Conservation (phyloP, 2,797 vertebrate genomes). For the Sphaeramia orbicularis region DNA sequence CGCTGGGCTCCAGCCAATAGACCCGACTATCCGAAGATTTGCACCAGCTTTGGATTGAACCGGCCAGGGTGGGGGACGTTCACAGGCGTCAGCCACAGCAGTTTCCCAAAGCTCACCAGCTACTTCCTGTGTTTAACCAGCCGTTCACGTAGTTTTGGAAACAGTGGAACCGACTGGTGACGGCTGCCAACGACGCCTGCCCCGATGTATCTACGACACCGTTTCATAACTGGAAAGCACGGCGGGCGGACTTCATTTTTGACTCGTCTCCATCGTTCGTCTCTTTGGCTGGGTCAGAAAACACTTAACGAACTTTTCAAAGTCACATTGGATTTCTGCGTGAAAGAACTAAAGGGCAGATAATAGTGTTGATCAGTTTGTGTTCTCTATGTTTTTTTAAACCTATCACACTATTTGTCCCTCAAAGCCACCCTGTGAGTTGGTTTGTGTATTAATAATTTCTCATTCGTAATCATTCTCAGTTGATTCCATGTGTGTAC, state of each 20-base stretch:
- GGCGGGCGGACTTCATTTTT: not conserved
- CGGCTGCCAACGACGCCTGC: not conserved
- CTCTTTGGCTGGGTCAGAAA: conserved; percentile 25
- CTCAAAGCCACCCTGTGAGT: conserved; percentile 37
- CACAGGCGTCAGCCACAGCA: not conserved
- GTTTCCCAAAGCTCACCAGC: conserved; percentile 12
- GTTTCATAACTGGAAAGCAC: conserved; percentile 73
- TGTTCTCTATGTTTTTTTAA: conserved; percentile 23
- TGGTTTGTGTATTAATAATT: conserved; percentile 49
- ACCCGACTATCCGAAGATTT: conserved; percentile 7
- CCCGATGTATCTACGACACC: no score
- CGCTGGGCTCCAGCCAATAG: not conserved
- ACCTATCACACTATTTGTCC: conserved; percentile 88
- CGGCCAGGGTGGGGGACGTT: not conserved
- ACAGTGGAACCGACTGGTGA: not conserved
- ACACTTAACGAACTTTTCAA: conserved; percentile 42
- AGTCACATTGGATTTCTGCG: conserved; percentile 29
- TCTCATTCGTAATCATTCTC: conserved; percentile 69
- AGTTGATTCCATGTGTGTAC: conserved; percentile 78
- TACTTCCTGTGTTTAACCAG: not conserved
- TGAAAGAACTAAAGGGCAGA: conserved; percentile 40
- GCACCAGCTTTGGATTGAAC: conserved; percentile 24
- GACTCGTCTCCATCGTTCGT: not conserved
- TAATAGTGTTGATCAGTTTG: conserved; percentile 37
- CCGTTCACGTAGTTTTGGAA: conserved; percentile 1